Percentiles rank a stretch among this genome's conserved stretches.
These are phyloP conservation scores for Lasius platythorax DNA, from an alignment of 2,888 invertebrate genomes.

Conservation along the genomic window DNA sequence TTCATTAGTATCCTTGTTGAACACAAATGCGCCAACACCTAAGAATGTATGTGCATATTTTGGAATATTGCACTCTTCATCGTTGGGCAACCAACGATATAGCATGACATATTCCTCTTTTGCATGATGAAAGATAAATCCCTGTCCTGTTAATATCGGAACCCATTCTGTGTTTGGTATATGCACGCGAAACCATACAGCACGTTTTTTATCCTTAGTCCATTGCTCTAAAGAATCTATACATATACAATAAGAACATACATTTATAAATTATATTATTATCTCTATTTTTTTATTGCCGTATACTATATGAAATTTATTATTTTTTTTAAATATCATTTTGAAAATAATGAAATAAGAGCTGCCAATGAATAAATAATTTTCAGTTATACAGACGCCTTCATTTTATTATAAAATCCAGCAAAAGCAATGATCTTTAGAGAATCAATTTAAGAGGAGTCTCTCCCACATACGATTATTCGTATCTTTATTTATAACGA, in stretches of 20 bases:
- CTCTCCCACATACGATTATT: not conserved
- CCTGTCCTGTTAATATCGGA: conserved; percentile 91
- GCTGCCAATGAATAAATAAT: not conserved
- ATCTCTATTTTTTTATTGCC: not conserved
- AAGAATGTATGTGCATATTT: conserved; percentile 93
- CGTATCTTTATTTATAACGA: not conserved
- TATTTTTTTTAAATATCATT: not conserved
- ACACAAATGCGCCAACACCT: conserved; percentile 95
- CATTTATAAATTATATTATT: not conserved
- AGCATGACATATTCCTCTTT: conserved; percentile 92
- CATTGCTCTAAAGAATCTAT: conserved; percentile 91
- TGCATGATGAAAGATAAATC: conserved; percentile 96
- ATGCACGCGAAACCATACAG: conserved; percentile 94
- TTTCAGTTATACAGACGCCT: not conserved
- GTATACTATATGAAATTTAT: not conserved
- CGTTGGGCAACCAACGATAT: conserved; percentile 92
- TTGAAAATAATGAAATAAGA: not conserved
- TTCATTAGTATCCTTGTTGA: conserved; percentile 91
- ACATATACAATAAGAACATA: conserved; percentile 69
- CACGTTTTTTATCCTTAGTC: conserved; percentile 89
- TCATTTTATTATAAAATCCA: not conserved
- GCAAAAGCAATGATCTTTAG: not conserved
- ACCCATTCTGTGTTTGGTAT: conserved; percentile 91
- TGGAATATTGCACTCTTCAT: conserved; percentile 90
- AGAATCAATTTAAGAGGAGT: not conserved